Percentiles rank a stretch among this genome's conserved stretches.
Conservation (phyloP, 2,797 vertebrate genomes). For the Chaenodraco wilsoni region DNA sequence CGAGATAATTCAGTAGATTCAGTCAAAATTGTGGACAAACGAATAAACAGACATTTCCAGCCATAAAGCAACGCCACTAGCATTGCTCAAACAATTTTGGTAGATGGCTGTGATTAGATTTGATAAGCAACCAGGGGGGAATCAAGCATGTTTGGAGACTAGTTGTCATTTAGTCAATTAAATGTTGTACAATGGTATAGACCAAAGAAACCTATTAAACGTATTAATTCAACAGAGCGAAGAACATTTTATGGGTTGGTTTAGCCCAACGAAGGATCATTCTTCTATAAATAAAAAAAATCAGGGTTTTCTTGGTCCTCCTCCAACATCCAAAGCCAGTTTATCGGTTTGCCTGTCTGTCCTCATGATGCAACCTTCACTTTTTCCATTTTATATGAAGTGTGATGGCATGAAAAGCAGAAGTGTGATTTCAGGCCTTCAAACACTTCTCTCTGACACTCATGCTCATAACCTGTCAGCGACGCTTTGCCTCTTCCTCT, state of each 20-base stretch:
- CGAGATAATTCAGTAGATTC: background rate
- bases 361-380: constrained; percentile 29
- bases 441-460: constrained; percentile 62
- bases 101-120: background rate
- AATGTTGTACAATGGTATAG: no score
- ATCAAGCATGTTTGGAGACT: background rate
- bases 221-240: background rate
- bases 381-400: constrained; percentile 14
- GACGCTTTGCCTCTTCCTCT: constrained; percentile 61
- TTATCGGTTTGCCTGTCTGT: constrained; percentile 25
- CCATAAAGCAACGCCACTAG: background rate
- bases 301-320: background rate
- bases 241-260: background rate
- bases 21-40: background rate
- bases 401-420: constrained; percentile 26
- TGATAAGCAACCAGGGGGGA: background rate
- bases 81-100: background rate
- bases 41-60: background rate
- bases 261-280: constrained; percentile 4
- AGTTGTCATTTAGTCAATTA: background rate
- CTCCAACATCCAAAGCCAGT: constrained; percentile 29
- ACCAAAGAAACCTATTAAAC: no score
- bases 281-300: constrained; percentile 2
- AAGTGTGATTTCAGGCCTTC: constrained; percentile 61
- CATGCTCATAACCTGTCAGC: constrained; percentile 62